Conservation (phyloP, 2,113 vertebrate species). For the Onychostoma macrolepis region DNA sequence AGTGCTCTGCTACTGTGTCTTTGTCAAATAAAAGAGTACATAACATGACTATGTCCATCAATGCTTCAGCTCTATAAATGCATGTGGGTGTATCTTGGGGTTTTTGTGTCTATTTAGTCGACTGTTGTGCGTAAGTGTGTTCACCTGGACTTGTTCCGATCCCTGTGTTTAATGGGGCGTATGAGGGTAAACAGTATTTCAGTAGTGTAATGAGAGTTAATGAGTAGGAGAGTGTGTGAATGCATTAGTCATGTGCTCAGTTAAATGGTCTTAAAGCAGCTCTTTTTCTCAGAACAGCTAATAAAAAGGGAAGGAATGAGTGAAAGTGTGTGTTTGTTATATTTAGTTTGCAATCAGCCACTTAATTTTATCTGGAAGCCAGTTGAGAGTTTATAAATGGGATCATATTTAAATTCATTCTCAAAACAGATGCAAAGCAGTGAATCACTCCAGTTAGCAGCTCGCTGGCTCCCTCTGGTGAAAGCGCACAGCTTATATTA, state of each 20-base stretch:
- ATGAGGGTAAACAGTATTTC: conserved; percentile 44
- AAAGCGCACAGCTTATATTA: neutral
- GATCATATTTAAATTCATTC: neutral
- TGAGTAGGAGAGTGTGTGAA: conserved; percentile 55
- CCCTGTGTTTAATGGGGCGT: conserved; percentile 35
- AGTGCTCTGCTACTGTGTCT: neutral
- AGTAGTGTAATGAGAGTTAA: conserved; percentile 58
- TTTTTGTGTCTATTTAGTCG: neutral
- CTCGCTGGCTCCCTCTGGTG: conserved; percentile 50
- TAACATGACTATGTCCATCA: neutral
- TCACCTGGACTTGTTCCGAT: neutral
- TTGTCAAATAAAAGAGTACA: neutral
- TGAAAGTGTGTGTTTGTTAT: neutral
- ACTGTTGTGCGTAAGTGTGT: conserved; percentile 6
- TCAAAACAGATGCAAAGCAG: neutral
- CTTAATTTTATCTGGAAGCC: conserved; percentile 12
- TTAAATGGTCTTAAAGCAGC: conserved; percentile 56
- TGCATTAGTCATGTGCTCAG: conserved; percentile 60
- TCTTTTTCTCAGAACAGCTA: conserved; percentile 2
- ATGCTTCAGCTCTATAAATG: neutral
- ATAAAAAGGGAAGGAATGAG: neutral
- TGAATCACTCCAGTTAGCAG: neutral
- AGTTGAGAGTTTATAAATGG: conserved; percentile 15
- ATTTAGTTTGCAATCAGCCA: conserved; percentile 22
- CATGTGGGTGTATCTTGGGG: neutral